Conservation (phyloP, 1,140 invertebrate genomes). For the Heterodera schachtii region DNA sequence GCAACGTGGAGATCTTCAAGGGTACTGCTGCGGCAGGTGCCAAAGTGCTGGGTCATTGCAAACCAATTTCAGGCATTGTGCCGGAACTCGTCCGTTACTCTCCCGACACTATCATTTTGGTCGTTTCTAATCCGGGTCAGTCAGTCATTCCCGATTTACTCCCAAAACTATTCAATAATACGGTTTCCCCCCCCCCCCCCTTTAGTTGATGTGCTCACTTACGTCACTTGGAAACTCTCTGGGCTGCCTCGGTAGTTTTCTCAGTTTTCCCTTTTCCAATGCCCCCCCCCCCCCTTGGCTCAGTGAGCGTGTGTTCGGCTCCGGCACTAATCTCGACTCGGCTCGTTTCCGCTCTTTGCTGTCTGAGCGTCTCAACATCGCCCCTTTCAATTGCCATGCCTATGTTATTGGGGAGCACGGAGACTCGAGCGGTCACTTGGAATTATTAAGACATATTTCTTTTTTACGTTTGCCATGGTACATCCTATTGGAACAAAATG, state of each 20-base stretch:
- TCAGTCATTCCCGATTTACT: not conserved
- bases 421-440: constrained; percentile 72
- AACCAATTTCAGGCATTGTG: constrained; percentile 71
- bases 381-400: constrained; percentile 80
- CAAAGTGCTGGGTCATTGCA: too few relatives aligned
- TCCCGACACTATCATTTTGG: constrained; percentile 81
- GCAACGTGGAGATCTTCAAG: constrained; percentile 86
- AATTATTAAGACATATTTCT: not conserved
- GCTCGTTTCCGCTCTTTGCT: constrained; percentile 84
- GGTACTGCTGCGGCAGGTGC: constrained; percentile 39
- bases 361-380: constrained; percentile 78
- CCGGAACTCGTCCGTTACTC: constrained; percentile 81
- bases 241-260: constrained; percentile 73
- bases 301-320: constrained; percentile 82
- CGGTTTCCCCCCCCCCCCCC: not conserved
- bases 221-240: constrained; percentile 88
- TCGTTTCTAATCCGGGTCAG: constrained; percentile 82
- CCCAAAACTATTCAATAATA: too few relatives aligned
- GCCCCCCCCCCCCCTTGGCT: not conserved
- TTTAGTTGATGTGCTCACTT: constrained; percentile 81
- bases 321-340: constrained; percentile 86
- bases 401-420: constrained; percentile 86
- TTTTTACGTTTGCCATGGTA: too few relatives aligned
- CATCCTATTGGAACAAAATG: too few relatives aligned
- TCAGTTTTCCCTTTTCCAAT: not conserved